Base-by-base conservation (phyloP, 2,888 invertebrate genomes). In the Miltochrista miniata region DNA sequence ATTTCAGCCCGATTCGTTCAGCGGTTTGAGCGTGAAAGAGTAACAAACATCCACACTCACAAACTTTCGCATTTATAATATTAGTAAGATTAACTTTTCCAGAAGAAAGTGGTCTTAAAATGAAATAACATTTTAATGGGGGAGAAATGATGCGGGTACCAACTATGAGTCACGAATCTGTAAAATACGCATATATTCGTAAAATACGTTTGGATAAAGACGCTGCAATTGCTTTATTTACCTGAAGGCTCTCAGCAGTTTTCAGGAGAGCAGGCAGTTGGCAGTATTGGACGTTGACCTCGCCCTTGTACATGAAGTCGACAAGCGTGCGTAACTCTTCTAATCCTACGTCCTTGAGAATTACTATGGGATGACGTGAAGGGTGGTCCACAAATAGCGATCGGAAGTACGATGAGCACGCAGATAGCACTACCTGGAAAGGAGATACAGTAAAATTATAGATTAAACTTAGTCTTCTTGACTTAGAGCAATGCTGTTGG, bases 301-400 rank as follows among this genome's bases (percentile, higher is more conserved):
- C 97, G 81, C 97, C 97, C 92, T 97, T 96, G 94, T 98, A 98
- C 97, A 98, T 98, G 95, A 97, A 98, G 94, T 97, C 97, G 86
- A 98, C 96, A 83, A 98, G 95, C 72, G 97, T 97, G 87, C 97
- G 94, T 81, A 98, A 93, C 92, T 97, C 97, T 83, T 96, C 94
- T 89, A 97, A 96, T 81, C 96, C 95, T 83, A 97, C 97, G 96
- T 98, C 97, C 92, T 97, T 97, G 79, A 98, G 94, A 88, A 98
- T 97, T 87, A 98, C 97, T 86, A 98, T 98, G 78, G 97, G 97
- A 88, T 98, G 97, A 73, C 96, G 95, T 88, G 96, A 96, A 73
- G 97, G 97, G 87, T 98, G 97, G 92, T 97, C 97, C 92, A 97
- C 95, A 93, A 98, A 98, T 79, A 98, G 94, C 81, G 96, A 96